A percentile compares a stretch with the other conserved stretches of the same genome.
phyloP scores from a whole-genome alignment of 1,140 invertebrate genomes.

The Macrobrachium rosenbergii region DNA sequence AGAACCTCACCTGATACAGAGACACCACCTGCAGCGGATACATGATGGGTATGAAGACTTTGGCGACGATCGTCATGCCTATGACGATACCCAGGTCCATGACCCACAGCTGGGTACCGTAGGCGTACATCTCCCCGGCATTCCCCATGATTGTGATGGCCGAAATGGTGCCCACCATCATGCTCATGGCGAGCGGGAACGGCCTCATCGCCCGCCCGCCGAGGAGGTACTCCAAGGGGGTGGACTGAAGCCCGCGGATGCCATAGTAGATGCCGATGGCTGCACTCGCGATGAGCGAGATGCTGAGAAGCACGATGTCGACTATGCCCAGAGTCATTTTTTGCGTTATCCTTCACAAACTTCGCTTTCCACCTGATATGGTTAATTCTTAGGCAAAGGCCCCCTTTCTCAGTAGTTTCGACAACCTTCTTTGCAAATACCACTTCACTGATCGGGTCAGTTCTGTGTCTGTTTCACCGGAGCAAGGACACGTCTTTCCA shows the following conservation, averaged over 20 bases:
- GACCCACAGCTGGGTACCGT: constrained; percentile 67
- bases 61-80: constrained; percentile 68
- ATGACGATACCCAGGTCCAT: constrained; percentile 66
- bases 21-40: constrained; percentile 70
- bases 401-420: too few species aligned
- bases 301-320: constrained; percentile 50
- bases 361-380: too few species aligned
- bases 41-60: constrained; percentile 71
- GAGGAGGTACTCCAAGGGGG: constrained; percentile 58
- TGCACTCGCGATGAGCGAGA: constrained; percentile 53
- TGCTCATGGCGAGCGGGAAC: constrained; percentile 70
- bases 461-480: too few species aligned
- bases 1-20: constrained; percentile 68
- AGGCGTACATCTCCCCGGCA: constrained; percentile 68
- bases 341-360: background rate
- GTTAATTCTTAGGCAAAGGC: too few species aligned
- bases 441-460: too few species aligned
- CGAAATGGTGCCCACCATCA: constrained; percentile 70
- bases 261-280: constrained; percentile 61
- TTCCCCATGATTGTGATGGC: constrained; percentile 69
- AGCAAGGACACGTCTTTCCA: too few species aligned
- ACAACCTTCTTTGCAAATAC: too few species aligned
- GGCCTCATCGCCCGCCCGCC: constrained; percentile 58
- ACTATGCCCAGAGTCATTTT: constrained; percentile 46
- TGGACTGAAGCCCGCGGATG: constrained; percentile 43